phyloP scores from a whole-genome alignment of 2,888 invertebrate species.

The Standfussiana lucernea region DNA sequence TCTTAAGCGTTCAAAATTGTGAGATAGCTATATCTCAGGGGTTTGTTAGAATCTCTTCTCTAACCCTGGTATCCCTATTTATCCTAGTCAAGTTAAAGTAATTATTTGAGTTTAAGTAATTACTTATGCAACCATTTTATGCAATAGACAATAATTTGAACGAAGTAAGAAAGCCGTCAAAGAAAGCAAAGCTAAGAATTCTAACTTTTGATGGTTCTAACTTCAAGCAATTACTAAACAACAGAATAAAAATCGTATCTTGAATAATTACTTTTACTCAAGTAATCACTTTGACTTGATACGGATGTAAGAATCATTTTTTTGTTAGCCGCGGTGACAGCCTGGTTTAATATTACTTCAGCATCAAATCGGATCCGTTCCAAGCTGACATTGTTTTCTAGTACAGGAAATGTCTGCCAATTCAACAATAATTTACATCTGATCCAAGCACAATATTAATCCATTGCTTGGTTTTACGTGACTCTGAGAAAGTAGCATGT shows the following conservation, averaged over 20 bases:
- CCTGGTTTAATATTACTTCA: neutral
- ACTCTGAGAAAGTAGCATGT: conserved; percentile 4
- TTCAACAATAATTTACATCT: conserved; percentile 18
- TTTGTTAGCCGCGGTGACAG: neutral
- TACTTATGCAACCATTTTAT: too few species aligned
- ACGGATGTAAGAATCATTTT: neutral
- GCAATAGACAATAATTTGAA: too few species aligned
- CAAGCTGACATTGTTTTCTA: conserved; percentile 2
- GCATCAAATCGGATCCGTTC: neutral
- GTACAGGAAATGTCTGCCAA: conserved; percentile 6
- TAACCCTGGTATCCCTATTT: too few species aligned
- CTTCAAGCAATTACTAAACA: too few species aligned
- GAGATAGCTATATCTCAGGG: neutral
- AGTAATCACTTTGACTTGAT: too few species aligned
- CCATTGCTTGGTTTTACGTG: neutral
- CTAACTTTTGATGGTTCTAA: too few species aligned
- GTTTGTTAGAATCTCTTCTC: neutral
- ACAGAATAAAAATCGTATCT: too few species aligned
- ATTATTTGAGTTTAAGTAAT: too few species aligned
- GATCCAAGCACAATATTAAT: neutral
- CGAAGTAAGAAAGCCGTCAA: too few species aligned
- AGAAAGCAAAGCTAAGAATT: too few species aligned
- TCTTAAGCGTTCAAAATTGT: neutral
- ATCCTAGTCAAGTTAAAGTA: too few species aligned
- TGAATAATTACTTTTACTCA: too few species aligned